Conservation (phyloP, 2,797 vertebrate species). For the Myotis pilosus region DNA sequence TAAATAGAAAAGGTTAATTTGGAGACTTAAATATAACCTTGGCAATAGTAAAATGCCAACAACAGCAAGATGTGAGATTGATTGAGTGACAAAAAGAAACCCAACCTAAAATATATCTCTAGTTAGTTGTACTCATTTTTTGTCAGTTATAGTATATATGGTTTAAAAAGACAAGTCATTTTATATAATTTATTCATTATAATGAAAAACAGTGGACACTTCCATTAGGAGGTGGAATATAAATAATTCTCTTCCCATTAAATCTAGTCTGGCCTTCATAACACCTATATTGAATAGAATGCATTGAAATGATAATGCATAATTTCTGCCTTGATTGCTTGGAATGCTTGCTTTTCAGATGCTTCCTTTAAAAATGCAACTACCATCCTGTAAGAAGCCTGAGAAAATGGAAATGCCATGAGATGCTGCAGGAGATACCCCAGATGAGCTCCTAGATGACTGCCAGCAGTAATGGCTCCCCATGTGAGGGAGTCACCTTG, state of each 20-base stretch:
- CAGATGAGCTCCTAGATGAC: not conserved
- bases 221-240: not conserved
- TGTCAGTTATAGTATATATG: not conserved
- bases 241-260: conserved; percentile 23
- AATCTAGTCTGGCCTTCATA: not conserved
- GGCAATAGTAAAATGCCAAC: not conserved
- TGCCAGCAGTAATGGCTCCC: not conserved
- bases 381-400: not conserved
- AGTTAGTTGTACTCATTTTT: not conserved
- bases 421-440: not conserved
- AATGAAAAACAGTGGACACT: not conserved
- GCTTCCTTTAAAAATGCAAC: not conserved
- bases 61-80: not conserved
- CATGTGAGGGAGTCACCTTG: not conserved
- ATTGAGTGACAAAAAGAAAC: not conserved
- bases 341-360: not conserved
- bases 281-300: not conserved
- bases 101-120: not conserved
- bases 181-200: not conserved
- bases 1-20: conserved; percentile 6
- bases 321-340: not conserved
- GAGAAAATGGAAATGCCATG: not conserved
- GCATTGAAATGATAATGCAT: not conserved
- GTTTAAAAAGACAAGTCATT: not conserved
- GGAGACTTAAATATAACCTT: not conserved